Evolutionary conservation across 1,140 invertebrate species (phyloP), one percentile per base, ranked within the genome.

Genomic region (Aphelenchoides avenae): DNA sequence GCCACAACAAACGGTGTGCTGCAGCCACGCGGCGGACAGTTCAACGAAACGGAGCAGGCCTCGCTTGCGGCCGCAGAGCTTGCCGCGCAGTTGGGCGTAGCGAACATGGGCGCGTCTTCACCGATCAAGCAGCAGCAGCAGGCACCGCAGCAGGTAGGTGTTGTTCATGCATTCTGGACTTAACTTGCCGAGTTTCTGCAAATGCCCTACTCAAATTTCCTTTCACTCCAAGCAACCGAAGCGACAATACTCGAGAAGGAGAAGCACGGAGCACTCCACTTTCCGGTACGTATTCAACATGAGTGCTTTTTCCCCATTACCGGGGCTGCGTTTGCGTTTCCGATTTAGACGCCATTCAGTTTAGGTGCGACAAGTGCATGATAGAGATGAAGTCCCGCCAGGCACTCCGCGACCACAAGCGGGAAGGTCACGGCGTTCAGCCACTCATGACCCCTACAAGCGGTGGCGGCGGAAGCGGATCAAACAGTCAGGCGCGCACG

Each of bases 241-340:
- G 37, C 48, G 77, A 13, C 82, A 82, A 61, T 77, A 83, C 47
- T 81, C 80, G 71, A 74, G 37, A 73, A 70, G 36, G 71, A 74
- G 40, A 57, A 57, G 29, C 47, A 62, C 13, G 73, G 73, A 46
- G 52, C 41, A 34, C 49, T 74, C n/a, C 2, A 48, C 52, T 27
- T 73, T 73, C 57, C 43, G 68, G 68, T 70, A 24, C 27, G 1
- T 29, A 57, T 11, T 15, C 5, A 1, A 15, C 20, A 1, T 40
- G 57, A 5, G 11, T 13, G 7, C 44, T 55, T 24, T n/a, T 55
- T 15, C 13, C 40, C 60, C 13, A 34, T 6, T 55, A 15, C 22
- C 9, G 18, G 11, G 52, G 9, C 18, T 20, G 66, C 30, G 48
- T 11, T 4, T 63, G 43, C 18, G 9, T 20, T 41, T 46, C 52